Percentiles rank a stretch among this genome's conserved stretches.
phyloP scores from a whole-genome alignment of 1,140 invertebrate species.

The Danaus melanippus region DNA sequence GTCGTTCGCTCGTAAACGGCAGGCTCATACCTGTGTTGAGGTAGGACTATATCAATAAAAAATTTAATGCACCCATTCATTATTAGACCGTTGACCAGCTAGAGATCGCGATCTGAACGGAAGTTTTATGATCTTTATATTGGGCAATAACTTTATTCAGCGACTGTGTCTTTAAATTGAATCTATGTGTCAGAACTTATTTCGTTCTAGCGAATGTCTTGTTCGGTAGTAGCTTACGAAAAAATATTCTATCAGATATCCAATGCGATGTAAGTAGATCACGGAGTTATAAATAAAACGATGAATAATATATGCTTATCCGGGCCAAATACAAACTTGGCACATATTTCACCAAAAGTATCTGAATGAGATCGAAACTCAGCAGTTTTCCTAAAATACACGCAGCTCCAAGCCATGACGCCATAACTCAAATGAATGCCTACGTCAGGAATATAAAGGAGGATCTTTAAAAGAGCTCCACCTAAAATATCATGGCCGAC shows the following conservation, averaged over 20 bases:
- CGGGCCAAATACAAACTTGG: constrained; percentile 17
- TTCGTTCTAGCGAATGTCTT: no score
- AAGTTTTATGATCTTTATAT: no score
- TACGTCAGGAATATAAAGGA: constrained; percentile 70
- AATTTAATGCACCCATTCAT: constrained; percentile 7
- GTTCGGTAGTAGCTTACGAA: no score
- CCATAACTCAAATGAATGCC: constrained; percentile 68
- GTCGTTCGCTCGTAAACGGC: constrained; percentile 49
- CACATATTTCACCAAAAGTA: constrained; percentile 42
- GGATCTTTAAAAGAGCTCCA: constrained; percentile 50
- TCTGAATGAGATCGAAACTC: constrained; percentile 44
- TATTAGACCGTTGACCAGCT: no score
- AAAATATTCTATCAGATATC: not conserved
- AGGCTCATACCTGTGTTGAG: constrained; percentile 29
- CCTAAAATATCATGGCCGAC: constrained; percentile 64
- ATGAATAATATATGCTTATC: constrained; percentile 26
- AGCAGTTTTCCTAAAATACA: constrained; percentile 58
- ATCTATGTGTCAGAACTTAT: no score
- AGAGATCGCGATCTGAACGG: no score
- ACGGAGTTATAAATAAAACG: constrained; percentile 5
- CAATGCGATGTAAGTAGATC: constrained; percentile 6
- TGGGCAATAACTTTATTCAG: no score
- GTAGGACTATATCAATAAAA: constrained; percentile 12
- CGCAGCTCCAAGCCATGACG: constrained; percentile 50
- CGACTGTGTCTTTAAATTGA: no score